These are phyloP conservation scores for Phyto melanocephala DNA, from an alignment of 2,888 invertebrate genomes.

Conservation along the genomic window DNA sequence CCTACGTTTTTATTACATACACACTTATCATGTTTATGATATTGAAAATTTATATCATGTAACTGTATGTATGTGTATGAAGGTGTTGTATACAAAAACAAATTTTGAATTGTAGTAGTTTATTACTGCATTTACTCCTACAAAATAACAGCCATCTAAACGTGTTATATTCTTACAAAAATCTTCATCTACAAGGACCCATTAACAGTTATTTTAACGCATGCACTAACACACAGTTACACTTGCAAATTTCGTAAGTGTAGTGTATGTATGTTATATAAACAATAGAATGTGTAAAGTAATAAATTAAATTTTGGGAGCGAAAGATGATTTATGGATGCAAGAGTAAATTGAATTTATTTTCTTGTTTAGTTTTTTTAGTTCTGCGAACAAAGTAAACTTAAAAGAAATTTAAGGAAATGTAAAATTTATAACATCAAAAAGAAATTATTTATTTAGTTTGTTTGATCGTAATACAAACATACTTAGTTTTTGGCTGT, in stretches of 20 bases:
- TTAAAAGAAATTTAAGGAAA: background rate
- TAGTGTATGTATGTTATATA: background rate
- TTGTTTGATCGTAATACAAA: background rate
- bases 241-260: background rate
- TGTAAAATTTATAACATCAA: background rate
- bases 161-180: background rate
- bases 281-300: slow-evolving; percentile 7
- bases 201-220: background rate
- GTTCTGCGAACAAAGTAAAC: background rate
- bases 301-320: slow-evolving; percentile 11
- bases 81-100: no score
- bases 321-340: slow-evolving; percentile 27
- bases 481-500: background rate
- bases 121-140: background rate
- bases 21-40: no score
- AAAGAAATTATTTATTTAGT: background rate
- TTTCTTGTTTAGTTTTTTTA: background rate
- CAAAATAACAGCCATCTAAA: background rate
- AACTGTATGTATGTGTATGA: no score
- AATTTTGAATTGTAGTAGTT: background rate
- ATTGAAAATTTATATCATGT: no score
- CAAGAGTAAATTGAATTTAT: slow-evolving; percentile 12
- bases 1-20: no score
- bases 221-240: background rate
- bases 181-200: background rate